Percentiles rank a stretch among this genome's conserved stretches.
Evolutionary conservation across 2,113 vertebrate species (phyloP).

Genomic region (Psilopsiagon aurifrons): DNA sequence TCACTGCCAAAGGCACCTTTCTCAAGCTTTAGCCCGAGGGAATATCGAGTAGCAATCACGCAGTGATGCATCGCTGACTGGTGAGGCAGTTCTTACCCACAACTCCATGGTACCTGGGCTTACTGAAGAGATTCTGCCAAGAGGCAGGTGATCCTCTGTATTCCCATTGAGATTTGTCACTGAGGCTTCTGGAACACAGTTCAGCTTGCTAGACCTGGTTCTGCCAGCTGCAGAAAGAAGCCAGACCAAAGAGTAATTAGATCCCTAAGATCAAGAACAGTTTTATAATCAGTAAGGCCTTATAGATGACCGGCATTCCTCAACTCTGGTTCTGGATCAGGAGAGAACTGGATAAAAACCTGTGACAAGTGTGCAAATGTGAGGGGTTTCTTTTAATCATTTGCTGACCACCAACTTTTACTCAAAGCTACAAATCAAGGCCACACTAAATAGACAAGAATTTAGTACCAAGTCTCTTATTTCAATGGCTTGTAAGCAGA

Average conservation of each 20-base stretch:
- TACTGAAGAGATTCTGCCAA: constrained; percentile 57
- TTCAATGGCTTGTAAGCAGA: neutral
- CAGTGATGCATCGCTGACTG: neutral
- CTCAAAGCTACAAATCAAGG: neutral
- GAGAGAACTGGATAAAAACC: neutral
- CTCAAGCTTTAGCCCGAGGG: neutral
- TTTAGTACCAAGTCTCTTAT: neutral
- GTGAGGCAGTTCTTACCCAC: neutral
- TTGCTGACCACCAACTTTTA: neutral
- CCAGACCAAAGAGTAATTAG: neutral
- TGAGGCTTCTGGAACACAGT: constrained; percentile 48
- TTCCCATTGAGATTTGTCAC: constrained; percentile 56
- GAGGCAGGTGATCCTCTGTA: constrained; percentile 55
- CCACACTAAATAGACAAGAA: neutral
- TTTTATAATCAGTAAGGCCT: neutral
- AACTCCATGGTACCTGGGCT: constrained; percentile 69
- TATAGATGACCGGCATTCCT: neutral
- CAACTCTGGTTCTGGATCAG: neutral
- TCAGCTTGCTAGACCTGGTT: constrained; percentile 46
- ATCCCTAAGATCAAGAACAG: neutral
- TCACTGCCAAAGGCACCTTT: neutral
- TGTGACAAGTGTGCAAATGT: neutral
- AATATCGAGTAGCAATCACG: neutral
- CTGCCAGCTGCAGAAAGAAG: constrained; percentile 55
- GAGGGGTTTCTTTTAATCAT: neutral